phyloP scores from a whole-genome alignment of 1,140 invertebrate species.

The Copidosoma floridanum region DNA sequence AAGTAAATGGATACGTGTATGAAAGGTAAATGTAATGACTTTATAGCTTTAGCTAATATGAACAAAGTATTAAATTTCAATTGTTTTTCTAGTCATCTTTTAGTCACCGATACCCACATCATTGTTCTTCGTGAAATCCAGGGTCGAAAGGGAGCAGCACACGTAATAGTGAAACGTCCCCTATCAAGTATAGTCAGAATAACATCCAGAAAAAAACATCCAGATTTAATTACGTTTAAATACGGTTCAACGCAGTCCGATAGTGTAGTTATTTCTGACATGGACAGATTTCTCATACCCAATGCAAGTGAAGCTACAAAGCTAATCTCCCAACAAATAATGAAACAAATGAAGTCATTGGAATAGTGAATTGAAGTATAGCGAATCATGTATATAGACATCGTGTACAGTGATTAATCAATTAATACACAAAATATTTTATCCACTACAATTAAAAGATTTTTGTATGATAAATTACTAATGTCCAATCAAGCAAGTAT shows the following conservation, averaged over 20 bases:
- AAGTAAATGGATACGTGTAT: slow-evolving; percentile 81
- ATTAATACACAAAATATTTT: slow-evolving; percentile 12
- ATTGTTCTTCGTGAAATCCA: slow-evolving; percentile 82
- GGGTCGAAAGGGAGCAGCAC: slow-evolving; percentile 72
- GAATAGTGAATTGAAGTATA: slow-evolving; percentile 40
- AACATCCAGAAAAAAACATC: slow-evolving; percentile 89
- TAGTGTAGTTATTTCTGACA: slow-evolving; percentile 75
- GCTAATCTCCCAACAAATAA: slow-evolving; percentile 72
- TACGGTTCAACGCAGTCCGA: slow-evolving; percentile 75
- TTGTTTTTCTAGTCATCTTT: slow-evolving; percentile 69
- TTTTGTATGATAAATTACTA: too few species aligned
- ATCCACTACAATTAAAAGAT: too few species aligned
- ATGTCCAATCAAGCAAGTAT: too few species aligned
- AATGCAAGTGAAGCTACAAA: slow-evolving; percentile 88
- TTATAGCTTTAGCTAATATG: neutral
- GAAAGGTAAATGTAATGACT: slow-evolving; percentile 60
- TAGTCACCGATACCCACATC: slow-evolving; percentile 86
- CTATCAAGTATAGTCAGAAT: slow-evolving; percentile 92
- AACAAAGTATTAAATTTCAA: neutral
- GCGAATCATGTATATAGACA: slow-evolving; percentile 29
- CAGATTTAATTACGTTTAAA: slow-evolving; percentile 94
- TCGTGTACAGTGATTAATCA: slow-evolving; percentile 30
- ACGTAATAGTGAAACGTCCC: slow-evolving; percentile 80
- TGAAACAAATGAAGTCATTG: slow-evolving; percentile 55
- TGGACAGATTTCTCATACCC: slow-evolving; percentile 90